Base-by-base conservation (phyloP, 2,888 invertebrate species). In the Alloscopus bannaensis region DNA sequence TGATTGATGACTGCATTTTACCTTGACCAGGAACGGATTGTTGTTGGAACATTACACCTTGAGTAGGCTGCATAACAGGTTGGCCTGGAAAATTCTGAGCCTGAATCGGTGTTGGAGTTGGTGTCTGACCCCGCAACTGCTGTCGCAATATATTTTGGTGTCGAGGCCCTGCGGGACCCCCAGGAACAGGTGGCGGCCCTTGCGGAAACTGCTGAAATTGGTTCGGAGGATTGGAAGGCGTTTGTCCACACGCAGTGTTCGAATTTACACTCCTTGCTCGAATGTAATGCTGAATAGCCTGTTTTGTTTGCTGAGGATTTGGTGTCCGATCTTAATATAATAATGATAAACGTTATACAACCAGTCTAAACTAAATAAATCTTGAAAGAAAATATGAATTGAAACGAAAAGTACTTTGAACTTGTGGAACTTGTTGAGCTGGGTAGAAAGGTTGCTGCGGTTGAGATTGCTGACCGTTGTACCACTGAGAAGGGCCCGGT, bases 251-350 rank as follows among this genome's bases (percentile, higher is more conserved):
- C 1, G 90, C 88, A 8, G 87, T 85, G 0, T 95, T 94, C n/a
- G n/a, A n/a, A 83, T 94, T 91, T 3, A 8, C n/a, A 18, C 20
- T 26, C 1, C 96, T 91, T 86, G 93, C 92, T 0, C 95, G 91
- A 69, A 96, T 89, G 95, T 96, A 94, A 87, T 95, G 93, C 65
- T 94, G 94, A 45, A 96, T 89, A 0, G 96, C 96, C 87, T 94
- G 95, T 87, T 96, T 96, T 3, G 87, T 86, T 3, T 94, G 93
- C 85, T 62, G 93, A 85, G 93, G 90, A 81, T 88, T 88, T 77
- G 90, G 87, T 82, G 89, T 89, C 18, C 89, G 89, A 20, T 73
- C 81, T 87, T 86, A 84, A 86, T 87, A 84, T 79, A n/a, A 47
- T 24, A 16, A 22, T 31, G n/a, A n/a, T 6, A 47, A 47, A n/a